Evolutionary conservation across 2,113 vertebrate species (phyloP), one percentile per base, ranked within the genome.

Genomic region (Mastomys coucha): DNA sequence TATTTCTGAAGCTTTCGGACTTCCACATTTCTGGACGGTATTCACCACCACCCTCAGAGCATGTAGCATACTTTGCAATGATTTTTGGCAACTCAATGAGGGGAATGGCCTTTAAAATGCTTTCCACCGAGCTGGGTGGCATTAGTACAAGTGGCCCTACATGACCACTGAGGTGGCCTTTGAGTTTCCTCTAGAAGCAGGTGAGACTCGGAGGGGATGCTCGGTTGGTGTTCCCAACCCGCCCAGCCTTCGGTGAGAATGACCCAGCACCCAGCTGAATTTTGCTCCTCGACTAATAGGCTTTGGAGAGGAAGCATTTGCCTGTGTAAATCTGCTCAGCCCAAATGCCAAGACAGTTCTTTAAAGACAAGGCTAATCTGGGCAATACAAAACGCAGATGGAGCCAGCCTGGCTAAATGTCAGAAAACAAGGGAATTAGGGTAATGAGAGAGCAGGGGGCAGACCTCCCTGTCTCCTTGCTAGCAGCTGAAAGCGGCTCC

Each of bases 351-450:
- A 96, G 78, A 36, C 82, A 73, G 65, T 95, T 91, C 86, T 96
- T 97, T 93, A 96, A 91, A 96, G 91, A 90, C 77, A 91, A 95
- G 73, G 69, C 80, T 96, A 95, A 97, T 97, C 94, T 87, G 96
- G 92, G 94, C 93, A 93, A 89, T 84, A 91, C 87, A 70, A 96
- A 93, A 95, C 9, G 42, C 93, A 95, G 96, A 96, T 93, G 96
- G 91, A 96, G 81, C 9, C 76, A 0, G 31, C 86, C 69, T 96
- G 65, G 94, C 39, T 92, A 97, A 97, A 98, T 96, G 96, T 96
- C 96, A 97, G 51, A 53, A 80, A 93, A 60, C 78, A 80, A 63
- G 76, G 92, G 95, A 92, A 90, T 92, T 91, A 70, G 65, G 91
- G n/a, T 89, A 90, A 88, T 85, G 93, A 76, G 39, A 93, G 58